These are phyloP conservation scores for Danionella dracula DNA, from an alignment of 2,797 vertebrate genomes.

Conservation along the genomic window DNA sequence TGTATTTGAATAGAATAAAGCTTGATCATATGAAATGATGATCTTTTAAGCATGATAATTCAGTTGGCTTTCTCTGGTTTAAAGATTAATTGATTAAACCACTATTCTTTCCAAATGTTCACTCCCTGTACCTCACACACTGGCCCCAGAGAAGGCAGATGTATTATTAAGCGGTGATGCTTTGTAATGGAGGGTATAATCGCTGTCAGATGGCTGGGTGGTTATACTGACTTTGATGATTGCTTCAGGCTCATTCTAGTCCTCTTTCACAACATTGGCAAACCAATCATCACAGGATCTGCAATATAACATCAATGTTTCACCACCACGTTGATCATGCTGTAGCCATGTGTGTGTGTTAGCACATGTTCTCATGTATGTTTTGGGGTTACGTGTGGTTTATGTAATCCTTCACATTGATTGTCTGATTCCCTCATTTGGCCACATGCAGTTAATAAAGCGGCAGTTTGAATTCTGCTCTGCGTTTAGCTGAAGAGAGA, in stretches of 20 bases:
- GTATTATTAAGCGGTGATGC: constrained; percentile 48
- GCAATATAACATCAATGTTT: constrained; percentile 42
- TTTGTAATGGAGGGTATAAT: constrained; percentile 59
- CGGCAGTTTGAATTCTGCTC: constrained; percentile 17
- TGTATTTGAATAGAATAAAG: too few relatives aligned
- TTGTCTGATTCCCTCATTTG: constrained; percentile 3
- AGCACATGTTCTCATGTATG: constrained; percentile 1
- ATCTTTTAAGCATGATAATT: too few relatives aligned
- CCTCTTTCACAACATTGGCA: constrained; percentile 31
- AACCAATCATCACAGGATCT: constrained; percentile 24
- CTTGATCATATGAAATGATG: too few relatives aligned
- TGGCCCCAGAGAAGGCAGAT: constrained; percentile 38
- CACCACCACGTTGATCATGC: constrained; percentile 54
- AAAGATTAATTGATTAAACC: too few relatives aligned
- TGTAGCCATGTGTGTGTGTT: constrained; percentile 26
- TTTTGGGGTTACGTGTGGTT: background rate
- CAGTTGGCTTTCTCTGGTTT: too few relatives aligned
- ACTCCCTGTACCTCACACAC: constrained; percentile 12
- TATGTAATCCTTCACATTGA: background rate
- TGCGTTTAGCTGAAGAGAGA: constrained; percentile 10
- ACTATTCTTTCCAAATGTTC: background rate
- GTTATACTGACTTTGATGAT: constrained; percentile 55
- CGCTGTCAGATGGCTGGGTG: constrained; percentile 49
- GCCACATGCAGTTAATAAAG: constrained; percentile 21
- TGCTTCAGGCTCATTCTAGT: constrained; percentile 52